Percentiles rank a stretch among this genome's conserved stretches.
These are phyloP conservation scores for Arge pagana DNA, from an alignment of 2,888 invertebrate genomes.

Conservation along the genomic window DNA sequence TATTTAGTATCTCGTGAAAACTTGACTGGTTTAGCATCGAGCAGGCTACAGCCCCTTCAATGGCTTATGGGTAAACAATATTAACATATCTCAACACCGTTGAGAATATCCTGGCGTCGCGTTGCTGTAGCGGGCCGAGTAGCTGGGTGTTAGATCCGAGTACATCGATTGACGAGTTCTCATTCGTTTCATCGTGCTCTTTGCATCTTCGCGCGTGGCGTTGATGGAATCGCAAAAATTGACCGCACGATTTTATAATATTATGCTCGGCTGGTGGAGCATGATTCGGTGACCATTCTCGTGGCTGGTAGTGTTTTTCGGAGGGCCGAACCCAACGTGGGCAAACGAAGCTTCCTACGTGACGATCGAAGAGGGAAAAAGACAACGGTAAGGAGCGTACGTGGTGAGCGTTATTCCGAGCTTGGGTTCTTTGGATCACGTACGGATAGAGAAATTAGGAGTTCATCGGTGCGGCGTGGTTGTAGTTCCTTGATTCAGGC, in stretches of 20 bases:
- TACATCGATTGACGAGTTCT: too few species aligned
- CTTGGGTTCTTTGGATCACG: neutral
- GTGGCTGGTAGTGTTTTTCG: too few species aligned
- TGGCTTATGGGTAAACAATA: slow-evolving; percentile 60
- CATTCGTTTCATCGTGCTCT: too few species aligned
- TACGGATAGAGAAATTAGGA: slow-evolving; percentile 15
- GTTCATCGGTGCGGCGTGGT: slow-evolving; percentile 23
- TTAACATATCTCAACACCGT: slow-evolving; percentile 59
- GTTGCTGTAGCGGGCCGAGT: slow-evolving; percentile 27
- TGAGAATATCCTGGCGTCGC: slow-evolving; percentile 53
- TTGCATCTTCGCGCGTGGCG: too few species aligned
- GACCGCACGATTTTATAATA: too few species aligned
- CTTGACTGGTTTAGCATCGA: slow-evolving; percentile 59
- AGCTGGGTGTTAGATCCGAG: slow-evolving; percentile 7
- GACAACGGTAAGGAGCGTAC: slow-evolving; percentile 26
- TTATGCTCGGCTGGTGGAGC: too few species aligned
- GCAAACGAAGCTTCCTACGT: slow-evolving; percentile 11
- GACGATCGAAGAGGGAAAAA: slow-evolving; percentile 30
- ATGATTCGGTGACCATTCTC: too few species aligned
- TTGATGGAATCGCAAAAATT: too few species aligned
- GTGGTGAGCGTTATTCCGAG: slow-evolving; percentile 32
- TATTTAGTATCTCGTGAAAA: slow-evolving; percentile 52
- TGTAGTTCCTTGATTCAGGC: slow-evolving; percentile 37
- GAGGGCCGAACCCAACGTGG: too few species aligned
- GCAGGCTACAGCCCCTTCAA: slow-evolving; percentile 57